A percentile compares a stretch with the other conserved stretches of the same genome.
Evolutionary conservation across 2,888 invertebrate genomes (phyloP).

Genomic region (Dinocampus coccinellae): DNA sequence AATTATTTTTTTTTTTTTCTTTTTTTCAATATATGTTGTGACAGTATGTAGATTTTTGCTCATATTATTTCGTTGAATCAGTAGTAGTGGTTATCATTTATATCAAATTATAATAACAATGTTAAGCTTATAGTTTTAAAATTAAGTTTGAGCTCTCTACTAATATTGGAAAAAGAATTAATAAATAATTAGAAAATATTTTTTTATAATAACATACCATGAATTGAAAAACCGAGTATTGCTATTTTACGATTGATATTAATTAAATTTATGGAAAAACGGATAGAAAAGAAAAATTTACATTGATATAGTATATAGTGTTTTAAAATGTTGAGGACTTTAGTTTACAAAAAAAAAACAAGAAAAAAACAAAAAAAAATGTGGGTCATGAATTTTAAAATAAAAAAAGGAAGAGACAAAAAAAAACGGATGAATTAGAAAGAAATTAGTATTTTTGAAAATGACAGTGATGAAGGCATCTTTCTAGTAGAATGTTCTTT

Average conservation of each 20-base stretch:
- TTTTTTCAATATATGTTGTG: slow-evolving; percentile 30
- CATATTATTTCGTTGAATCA: slow-evolving; percentile 30
- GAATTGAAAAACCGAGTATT: slow-evolving; percentile 61
- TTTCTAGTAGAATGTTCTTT: slow-evolving; percentile 58
- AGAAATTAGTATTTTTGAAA: slow-evolving; percentile 53
- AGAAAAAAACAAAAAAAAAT: slow-evolving; percentile 43
- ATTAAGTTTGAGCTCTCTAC: slow-evolving; percentile 50
- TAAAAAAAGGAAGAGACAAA: slow-evolving; percentile 49
- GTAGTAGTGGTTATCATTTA: slow-evolving; percentile 45
- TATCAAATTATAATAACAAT: slow-evolving; percentile 49
- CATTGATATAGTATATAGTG: slow-evolving; percentile 27
- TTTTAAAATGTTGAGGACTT: slow-evolving; percentile 2
- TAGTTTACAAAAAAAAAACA: slow-evolving; percentile 42
- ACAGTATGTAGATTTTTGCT: slow-evolving; percentile 44
- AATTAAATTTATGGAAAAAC: slow-evolving; percentile 39
- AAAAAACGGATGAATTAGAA: slow-evolving; percentile 36
- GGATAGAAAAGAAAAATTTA: slow-evolving; percentile 28
- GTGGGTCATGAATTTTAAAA: slow-evolving; percentile 35
- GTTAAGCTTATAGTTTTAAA: slow-evolving; percentile 50
- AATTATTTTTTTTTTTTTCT: slow-evolving; percentile 41
- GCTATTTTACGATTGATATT: slow-evolving; percentile 58
- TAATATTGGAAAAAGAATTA: slow-evolving; percentile 41
- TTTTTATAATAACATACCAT: slow-evolving; percentile 48
- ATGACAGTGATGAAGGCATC: slow-evolving; percentile 59
- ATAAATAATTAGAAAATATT: slow-evolving; percentile 45